Evolutionary conservation across 2,888 invertebrate species (phyloP).

Genomic region (Plusia festucae): DNA sequence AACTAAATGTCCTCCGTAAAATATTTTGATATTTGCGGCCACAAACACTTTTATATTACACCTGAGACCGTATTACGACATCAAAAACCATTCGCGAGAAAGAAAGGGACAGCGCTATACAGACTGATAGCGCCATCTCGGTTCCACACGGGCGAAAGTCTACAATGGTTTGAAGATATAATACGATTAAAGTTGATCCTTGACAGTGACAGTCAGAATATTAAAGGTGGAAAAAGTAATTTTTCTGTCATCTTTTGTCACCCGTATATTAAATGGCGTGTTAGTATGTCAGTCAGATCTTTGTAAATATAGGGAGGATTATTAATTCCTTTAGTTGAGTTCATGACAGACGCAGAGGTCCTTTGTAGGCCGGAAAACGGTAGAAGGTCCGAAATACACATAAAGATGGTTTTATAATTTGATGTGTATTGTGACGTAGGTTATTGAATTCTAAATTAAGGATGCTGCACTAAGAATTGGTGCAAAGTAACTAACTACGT

Average conservation of each 20-base stretch:
- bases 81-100: not conserved
- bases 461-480: no score
- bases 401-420: not conserved
- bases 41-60: slow-evolving; percentile 57
- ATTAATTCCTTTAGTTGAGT: slow-evolving; percentile 44
- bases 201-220: slow-evolving; percentile 57
- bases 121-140: not conserved
- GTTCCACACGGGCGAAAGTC: no score
- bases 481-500: no score
- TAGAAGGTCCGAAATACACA: not conserved
- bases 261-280: slow-evolving; percentile 52
- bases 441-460: not conserved
- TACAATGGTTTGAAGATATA: not conserved
- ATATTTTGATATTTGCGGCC: slow-evolving; percentile 57
- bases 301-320: slow-evolving; percentile 48
- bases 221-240: slow-evolving; percentile 57
- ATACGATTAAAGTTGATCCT: slow-evolving; percentile 28
- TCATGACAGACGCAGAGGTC: not conserved
- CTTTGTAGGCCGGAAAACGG: not conserved
- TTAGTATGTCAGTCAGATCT: slow-evolving; percentile 35
- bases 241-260: slow-evolving; percentile 48
- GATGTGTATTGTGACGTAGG: not conserved
- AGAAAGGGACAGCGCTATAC: not conserved
- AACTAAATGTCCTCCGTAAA: slow-evolving; percentile 38
- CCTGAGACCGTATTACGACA: slow-evolving; percentile 12